A percentile compares a stretch with the other conserved stretches of the same genome.
Conservation (phyloP, 2,113 vertebrate species). For the Ceyx cyanopectus region DNA sequence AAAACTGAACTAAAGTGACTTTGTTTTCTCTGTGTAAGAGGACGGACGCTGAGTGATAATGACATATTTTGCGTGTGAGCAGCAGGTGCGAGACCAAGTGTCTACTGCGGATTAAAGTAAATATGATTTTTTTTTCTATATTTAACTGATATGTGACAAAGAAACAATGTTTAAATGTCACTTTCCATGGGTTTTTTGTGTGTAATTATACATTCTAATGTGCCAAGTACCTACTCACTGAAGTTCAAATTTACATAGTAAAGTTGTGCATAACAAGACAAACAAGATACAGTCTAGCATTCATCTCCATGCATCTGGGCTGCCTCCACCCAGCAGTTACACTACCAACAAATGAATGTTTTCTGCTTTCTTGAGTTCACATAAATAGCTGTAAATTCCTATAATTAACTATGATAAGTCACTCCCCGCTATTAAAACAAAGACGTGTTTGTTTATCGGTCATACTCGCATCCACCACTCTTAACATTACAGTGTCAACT, state of each 20-base stretch:
- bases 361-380: slow-evolving; percentile 81
- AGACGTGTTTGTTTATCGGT: slow-evolving; percentile 81
- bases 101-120: slow-evolving; percentile 67
- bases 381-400: slow-evolving; percentile 86
- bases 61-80: slow-evolving; percentile 70
- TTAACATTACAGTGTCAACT: slow-evolving; percentile 72
- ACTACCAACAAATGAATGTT: slow-evolving; percentile 83
- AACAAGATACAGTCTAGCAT: slow-evolving; percentile 77
- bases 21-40: slow-evolving; percentile 33
- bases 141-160: slow-evolving; percentile 67
- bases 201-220: slow-evolving; percentile 76
- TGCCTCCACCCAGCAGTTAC: slow-evolving; percentile 81
- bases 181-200: slow-evolving; percentile 65
- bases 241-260: slow-evolving; percentile 75
- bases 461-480: slow-evolving; percentile 73
- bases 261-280: slow-evolving; percentile 72
- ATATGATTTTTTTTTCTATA: slow-evolving; percentile 66
- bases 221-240: slow-evolving; percentile 63
- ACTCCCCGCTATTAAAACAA: slow-evolving; percentile 83
- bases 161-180: slow-evolving; percentile 80
- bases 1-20: slow-evolving; percentile 62
- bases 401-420: slow-evolving; percentile 84
- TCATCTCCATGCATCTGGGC: slow-evolving; percentile 59
- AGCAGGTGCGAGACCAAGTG: slow-evolving; percentile 71
- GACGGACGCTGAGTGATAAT: slow-evolving; percentile 66